phyloP scores from a whole-genome alignment of 1,140 invertebrate species.

The Leptinotarsa defecta region DNA sequence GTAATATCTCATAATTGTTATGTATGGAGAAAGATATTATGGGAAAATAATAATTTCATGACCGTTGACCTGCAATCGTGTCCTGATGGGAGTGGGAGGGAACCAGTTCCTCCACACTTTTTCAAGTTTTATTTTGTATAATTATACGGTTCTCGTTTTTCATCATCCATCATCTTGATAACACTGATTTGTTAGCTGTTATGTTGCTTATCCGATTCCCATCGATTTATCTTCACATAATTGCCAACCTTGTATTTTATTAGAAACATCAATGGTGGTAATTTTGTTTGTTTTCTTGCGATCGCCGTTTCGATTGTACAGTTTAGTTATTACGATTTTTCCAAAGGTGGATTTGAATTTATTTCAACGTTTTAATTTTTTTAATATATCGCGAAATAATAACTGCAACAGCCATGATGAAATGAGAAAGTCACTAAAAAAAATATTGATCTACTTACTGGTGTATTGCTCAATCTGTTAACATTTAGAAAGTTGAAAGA shows the following conservation, averaged over 20 bases:
- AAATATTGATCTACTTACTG: too few relatives aligned
- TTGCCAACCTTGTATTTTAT: constrained; percentile 36
- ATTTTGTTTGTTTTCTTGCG: constrained; percentile 28
- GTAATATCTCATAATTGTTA: constrained; percentile 48
- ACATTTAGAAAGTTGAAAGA: too few relatives aligned
- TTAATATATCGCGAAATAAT: too few relatives aligned
- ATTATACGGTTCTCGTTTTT: constrained; percentile 52
- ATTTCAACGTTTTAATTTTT: background rate
- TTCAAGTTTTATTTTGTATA: constrained; percentile 49
- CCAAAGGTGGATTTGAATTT: background rate
- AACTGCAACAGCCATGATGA: too few relatives aligned
- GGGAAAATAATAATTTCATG: constrained; percentile 52
- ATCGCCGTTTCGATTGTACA: constrained; percentile 15
- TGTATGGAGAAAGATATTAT: constrained; percentile 47
- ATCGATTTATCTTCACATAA: constrained; percentile 46
- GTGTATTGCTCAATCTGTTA: too few relatives aligned
- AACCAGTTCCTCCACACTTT: constrained; percentile 44
- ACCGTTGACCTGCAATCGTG: constrained; percentile 50
- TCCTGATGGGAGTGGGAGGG: constrained; percentile 44
- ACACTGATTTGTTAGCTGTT: constrained; percentile 47
- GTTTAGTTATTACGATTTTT: constrained; percentile 12
- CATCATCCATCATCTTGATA: constrained; percentile 53
- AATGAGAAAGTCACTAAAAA: too few relatives aligned
- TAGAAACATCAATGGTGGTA: constrained; percentile 29
- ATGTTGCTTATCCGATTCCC: constrained; percentile 46